Evolutionary conservation across 2,113 vertebrate species (phyloP), one percentile per base, ranked within the genome.

Genomic region (Onychostoma macrolepis): DNA sequence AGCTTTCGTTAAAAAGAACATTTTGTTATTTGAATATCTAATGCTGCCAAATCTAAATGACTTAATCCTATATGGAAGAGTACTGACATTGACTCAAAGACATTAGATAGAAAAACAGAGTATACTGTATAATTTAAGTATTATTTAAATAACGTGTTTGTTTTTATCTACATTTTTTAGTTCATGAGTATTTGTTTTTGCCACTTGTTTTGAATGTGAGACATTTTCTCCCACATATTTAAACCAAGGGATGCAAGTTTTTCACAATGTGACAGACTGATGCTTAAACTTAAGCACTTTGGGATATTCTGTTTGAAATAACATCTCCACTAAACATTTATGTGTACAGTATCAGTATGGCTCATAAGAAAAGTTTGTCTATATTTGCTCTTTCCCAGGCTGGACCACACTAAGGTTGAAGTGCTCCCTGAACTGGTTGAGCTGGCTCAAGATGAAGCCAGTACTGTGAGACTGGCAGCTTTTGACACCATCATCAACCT

Each of bases 401-500:
- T 95, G 93, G 98, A 99, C 43, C 93, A 97, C 83, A 97, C 96
- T 76, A 97, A 97, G 93, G 94, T 91, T 0, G 94, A 96, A 90
- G 95, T 99, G 86, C 96, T 99, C 85, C 97, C 97, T 36, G 97
- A 99, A 65, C 93, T 99, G 72, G 93, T 98, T 86, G 97, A 97
- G 78, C 94, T 99, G 76, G 95, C 97, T 4, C 92, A 95, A 85
- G 98, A 99, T 12, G 97, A 97, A 92, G 93, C 96, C 86, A 95
- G 95, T 92, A 95, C 94, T 0, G 98, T 99, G 19, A 96, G 97
- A 5, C 95, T 98, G 38, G 96, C 97, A 75, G 97, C 97, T 76
- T 98, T 99, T 82, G 97, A 99, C 92, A 97, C 97, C 0, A 92
- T 98, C 90, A 95, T 98, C 67, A 97, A 96, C 90, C 94, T 99